Conservation (phyloP, 2,797 vertebrate species). For the Hipposideros larvatus region DNA sequence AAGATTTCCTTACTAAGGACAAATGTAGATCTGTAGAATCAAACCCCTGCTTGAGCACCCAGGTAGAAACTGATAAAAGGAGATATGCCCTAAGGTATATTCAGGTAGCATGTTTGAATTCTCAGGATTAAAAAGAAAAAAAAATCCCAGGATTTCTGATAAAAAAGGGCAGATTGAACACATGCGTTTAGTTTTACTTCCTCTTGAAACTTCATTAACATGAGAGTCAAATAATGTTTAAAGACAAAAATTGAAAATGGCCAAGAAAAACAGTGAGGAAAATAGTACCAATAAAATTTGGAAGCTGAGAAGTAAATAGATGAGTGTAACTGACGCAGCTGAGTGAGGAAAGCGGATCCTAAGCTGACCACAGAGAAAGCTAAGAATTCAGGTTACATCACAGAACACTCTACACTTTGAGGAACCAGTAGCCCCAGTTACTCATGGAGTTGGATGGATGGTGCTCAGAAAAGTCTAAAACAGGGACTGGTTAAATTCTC, state of each 20-base stretch:
- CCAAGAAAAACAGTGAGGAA: neutral
- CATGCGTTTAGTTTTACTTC: neutral
- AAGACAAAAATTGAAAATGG: neutral
- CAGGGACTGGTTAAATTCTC: slow-evolving; percentile 3
- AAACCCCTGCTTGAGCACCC: neutral
- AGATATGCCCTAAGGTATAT: neutral
- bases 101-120: neutral
- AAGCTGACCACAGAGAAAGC: neutral
- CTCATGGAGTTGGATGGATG: neutral
- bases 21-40: neutral
- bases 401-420: neutral
- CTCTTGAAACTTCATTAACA: slow-evolving; percentile 16
- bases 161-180: neutral
- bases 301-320: neutral
- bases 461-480: neutral
- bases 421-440: neutral
- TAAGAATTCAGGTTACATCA: neutral
- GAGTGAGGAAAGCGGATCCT: neutral
- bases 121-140: neutral
- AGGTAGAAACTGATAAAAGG: neutral
- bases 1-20: neutral
- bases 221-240: slow-evolving; percentile 26
- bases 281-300: neutral
- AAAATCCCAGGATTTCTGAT: neutral
- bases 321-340: neutral